Evolutionary conservation across 1,140 invertebrate species (phyloP).

Genomic region (Druon quercuslanigerum): DNA sequence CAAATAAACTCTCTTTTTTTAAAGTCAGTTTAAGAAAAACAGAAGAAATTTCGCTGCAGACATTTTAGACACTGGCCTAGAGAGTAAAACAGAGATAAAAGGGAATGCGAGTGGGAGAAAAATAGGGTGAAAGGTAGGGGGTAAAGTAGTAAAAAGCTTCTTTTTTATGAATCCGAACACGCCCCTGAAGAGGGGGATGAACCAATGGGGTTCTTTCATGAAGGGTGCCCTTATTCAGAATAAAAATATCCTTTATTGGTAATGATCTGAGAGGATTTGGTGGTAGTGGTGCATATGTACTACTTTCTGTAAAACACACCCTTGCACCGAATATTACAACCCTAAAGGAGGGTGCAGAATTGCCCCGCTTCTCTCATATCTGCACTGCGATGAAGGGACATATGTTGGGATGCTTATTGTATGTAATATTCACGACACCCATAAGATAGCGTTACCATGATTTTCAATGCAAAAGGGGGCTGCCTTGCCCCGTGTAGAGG

Average conservation of each 20-base stretch:
- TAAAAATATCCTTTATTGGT: constrained; percentile 28
- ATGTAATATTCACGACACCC: constrained; percentile 26
- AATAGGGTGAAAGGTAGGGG: background rate
- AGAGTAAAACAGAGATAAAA: too few relatives aligned
- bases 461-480: constrained; percentile 21
- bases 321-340: constrained; percentile 10
- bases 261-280: background rate
- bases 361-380: background rate
- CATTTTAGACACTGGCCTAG: too few relatives aligned
- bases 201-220: constrained; percentile 8
- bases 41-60: too few relatives aligned
- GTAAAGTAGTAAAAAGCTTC: background rate
- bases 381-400: background rate
- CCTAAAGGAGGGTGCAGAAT: constrained; percentile 7
- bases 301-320: constrained; percentile 18
- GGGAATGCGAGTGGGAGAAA: background rate
- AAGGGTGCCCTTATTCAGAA: background rate
- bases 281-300: background rate
- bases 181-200: background rate
- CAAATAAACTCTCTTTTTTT: too few relatives aligned
- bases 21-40: too few relatives aligned
- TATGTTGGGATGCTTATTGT: constrained; percentile 30
- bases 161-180: constrained; percentile 2
- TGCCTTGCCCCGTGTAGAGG: background rate
- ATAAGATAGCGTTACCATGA: constrained; percentile 25